phyloP scores from a whole-genome alignment of 2,113 vertebrate species.

The Morphnarchus princeps region DNA sequence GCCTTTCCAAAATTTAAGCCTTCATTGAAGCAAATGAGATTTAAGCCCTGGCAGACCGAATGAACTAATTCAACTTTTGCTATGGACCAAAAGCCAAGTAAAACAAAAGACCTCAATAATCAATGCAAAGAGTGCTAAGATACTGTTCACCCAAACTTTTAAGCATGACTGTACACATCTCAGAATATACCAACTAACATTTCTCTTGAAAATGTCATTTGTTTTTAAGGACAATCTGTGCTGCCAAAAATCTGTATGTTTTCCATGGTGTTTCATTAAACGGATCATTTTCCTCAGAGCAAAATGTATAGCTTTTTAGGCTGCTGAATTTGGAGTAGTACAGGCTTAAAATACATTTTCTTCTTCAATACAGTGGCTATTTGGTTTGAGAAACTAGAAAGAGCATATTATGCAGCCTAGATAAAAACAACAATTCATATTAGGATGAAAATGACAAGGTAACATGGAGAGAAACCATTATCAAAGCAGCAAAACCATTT shows the following conservation, averaged over 20 bases:
- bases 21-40: background rate
- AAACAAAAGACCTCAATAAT: background rate
- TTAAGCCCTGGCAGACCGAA: background rate
- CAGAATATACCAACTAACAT: background rate
- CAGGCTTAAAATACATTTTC: background rate
- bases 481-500: background rate
- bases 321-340: background rate
- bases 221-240: background rate
- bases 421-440: background rate
- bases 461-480: background rate
- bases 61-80: background rate
- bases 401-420: background rate
- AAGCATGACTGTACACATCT: background rate
- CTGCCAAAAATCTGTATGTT: conserved; percentile 1
- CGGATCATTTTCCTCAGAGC: background rate
- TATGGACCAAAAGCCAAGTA: background rate
- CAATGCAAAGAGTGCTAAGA: background rate
- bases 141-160: background rate
- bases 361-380: background rate
- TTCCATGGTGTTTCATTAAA: background rate
- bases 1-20: background rate
- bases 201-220: background rate
- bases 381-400: background rate
- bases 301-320: background rate
- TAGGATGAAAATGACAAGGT: background rate